Evolutionary conservation across 2,888 invertebrate species (phyloP).

Genomic region (Melolontha melolontha): DNA sequence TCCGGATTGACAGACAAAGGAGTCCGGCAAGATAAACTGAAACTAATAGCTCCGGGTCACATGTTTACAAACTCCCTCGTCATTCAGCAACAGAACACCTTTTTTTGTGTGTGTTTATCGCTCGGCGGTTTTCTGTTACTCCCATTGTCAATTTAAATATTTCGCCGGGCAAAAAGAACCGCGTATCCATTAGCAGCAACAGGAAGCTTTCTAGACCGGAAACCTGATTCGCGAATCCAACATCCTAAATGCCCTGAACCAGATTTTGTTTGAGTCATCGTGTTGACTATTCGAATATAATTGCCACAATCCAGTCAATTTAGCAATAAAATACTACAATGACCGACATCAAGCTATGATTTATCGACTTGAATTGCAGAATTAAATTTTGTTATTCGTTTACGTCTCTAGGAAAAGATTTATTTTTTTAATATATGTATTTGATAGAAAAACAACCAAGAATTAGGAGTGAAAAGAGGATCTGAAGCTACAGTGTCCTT

Average conservation of each 20-base stretch:
- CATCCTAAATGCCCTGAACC: conserved; percentile 6
- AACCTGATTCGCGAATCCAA: conserved; percentile 10
- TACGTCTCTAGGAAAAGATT: no score
- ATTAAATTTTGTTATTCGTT: no score
- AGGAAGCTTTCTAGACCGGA: conserved; percentile 20
- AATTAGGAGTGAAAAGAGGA: no score
- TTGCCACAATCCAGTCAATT: no score
- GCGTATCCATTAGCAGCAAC: conserved; percentile 21
- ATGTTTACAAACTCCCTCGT: conserved; percentile 12
- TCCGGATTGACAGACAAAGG: conserved; percentile 27
- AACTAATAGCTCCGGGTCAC: conserved; percentile 29
- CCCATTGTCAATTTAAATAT: conserved; percentile 24
- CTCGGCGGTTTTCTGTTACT: conserved; percentile 9
- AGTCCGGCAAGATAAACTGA: conserved; percentile 23
- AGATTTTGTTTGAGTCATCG: neutral
- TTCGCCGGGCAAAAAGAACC: conserved; percentile 17
- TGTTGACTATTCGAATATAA: no score
- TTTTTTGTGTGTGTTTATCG: conserved; percentile 24
- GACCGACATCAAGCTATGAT: no score
- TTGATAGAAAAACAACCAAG: no score
- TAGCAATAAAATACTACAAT: no score
- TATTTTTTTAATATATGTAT: no score
- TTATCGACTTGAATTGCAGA: no score
- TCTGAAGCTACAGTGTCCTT: no score
- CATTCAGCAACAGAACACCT: conserved; percentile 16